These are phyloP conservation scores for Leucophenga montana DNA, from an alignment of 2,888 invertebrate genomes.

Conservation along the genomic window DNA sequence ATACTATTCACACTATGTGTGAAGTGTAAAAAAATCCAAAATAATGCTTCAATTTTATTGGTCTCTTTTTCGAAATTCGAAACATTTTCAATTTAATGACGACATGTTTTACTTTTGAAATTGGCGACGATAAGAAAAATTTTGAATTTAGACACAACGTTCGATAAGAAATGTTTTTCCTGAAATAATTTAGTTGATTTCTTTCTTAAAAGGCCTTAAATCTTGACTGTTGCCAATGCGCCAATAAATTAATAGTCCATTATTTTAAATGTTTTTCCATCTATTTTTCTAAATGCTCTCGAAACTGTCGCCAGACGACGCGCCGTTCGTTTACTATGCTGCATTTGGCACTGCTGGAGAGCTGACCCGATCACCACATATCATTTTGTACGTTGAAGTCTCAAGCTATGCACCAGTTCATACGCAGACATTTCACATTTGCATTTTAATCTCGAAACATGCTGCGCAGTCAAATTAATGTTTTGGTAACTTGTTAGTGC, in stretches of 20 bases:
- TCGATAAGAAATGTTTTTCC: conserved; percentile 5
- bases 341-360: conserved; percentile 29
- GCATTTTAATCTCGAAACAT: conserved; percentile 60
- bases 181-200: conserved; percentile 19
- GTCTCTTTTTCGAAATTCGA: too few species aligned
- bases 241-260: conserved; percentile 66
- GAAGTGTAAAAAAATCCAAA: too few species aligned
- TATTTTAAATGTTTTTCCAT: conserved; percentile 59
- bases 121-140: too few species aligned
- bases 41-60: too few species aligned
- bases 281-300: conserved; percentile 45
- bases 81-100: background rate
- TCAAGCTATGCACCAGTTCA: background rate
- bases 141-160: too few species aligned
- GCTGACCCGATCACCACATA: background rate
- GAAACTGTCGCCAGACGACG: conserved; percentile 55
- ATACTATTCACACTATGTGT: too few species aligned
- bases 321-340: conserved; percentile 31
- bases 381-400: background rate
- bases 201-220: conserved; percentile 40
- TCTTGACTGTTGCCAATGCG: conserved; percentile 30
- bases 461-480: conserved; percentile 31
- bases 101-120: conserved; percentile 36
- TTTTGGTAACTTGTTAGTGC: conserved; percentile 61
- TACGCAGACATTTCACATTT: conserved; percentile 42